Evolutionary conservation across 2,888 invertebrate genomes (phyloP).

Genomic region (Drosophila emarginata): DNA sequence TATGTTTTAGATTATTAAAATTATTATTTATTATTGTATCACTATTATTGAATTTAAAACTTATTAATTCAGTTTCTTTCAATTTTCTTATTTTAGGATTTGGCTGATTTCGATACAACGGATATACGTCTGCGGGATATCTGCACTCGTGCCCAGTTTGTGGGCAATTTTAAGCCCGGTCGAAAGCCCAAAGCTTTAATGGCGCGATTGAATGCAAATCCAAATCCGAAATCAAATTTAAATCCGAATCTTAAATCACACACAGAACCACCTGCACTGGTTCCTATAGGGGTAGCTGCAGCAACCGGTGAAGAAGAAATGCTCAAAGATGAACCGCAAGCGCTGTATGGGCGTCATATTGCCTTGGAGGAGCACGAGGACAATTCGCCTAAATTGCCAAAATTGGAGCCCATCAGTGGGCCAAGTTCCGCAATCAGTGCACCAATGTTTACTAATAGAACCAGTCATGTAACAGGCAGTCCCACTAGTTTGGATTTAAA

Average conservation of each 20-base stretch:
- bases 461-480: slow-evolving; percentile 61
- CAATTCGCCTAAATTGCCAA: slow-evolving; percentile 56
- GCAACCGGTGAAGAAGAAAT: slow-evolving; percentile 40
- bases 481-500: slow-evolving; percentile 44
- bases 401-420: slow-evolving; percentile 66
- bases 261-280: slow-evolving; percentile 68
- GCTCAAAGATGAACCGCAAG: slow-evolving; percentile 62
- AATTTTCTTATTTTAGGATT: slow-evolving; percentile 83
- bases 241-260: neutral
- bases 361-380: slow-evolving; percentile 49
- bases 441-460: neutral
- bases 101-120: slow-evolving; percentile 89
- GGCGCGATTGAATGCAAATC: slow-evolving; percentile 56
- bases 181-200: slow-evolving; percentile 75
- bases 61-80: no score
- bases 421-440: slow-evolving; percentile 11
- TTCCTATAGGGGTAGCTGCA: slow-evolving; percentile 59
- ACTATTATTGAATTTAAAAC: no score
- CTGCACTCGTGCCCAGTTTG: slow-evolving; percentile 80
- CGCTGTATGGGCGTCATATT: slow-evolving; percentile 60
- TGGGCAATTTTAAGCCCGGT: slow-evolving; percentile 79
- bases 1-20: slow-evolving; percentile 77
- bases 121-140: slow-evolving; percentile 89
- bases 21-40: no score
- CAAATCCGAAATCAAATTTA: slow-evolving; percentile 9